Percentiles rank a stretch among this genome's conserved stretches.
Conservation (phyloP, 2,113 vertebrate species). For the Cariama cristata region DNA sequence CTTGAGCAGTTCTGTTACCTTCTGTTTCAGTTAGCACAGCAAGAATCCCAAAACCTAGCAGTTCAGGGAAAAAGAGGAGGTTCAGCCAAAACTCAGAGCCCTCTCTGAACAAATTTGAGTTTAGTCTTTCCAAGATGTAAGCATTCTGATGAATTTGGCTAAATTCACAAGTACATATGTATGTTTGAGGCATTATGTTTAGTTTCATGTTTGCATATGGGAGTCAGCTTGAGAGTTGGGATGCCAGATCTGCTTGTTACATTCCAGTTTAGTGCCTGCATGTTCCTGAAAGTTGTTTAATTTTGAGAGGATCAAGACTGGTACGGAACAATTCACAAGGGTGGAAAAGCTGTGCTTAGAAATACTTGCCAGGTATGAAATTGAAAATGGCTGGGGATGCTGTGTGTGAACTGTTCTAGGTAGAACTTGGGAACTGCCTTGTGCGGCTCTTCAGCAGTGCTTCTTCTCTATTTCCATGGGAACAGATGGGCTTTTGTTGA, state of each 20-base stretch:
- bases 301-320: background rate
- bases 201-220: background rate
- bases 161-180: background rate
- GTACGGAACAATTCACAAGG: background rate
- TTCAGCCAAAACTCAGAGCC: background rate
- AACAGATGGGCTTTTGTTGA: conserved; percentile 10
- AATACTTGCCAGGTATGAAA: rapidly evolving
- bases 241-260: background rate
- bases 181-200: background rate
- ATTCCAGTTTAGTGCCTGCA: background rate
- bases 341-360: background rate
- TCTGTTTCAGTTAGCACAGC: background rate
- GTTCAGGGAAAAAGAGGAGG: background rate
- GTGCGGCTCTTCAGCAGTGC: background rate
- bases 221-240: background rate
- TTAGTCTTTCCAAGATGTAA: background rate
- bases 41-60: background rate
- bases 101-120: background rate
- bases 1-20: background rate
- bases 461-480: background rate
- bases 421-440: background rate
- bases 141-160: background rate
- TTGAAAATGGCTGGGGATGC: background rate
- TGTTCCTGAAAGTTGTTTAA: background rate
- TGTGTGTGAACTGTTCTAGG: background rate